Percentiles rank a stretch among this genome's conserved stretches.
Evolutionary conservation across 2,797 vertebrate species (phyloP).

Genomic region (Acrossocheilus fasciatus): DNA sequence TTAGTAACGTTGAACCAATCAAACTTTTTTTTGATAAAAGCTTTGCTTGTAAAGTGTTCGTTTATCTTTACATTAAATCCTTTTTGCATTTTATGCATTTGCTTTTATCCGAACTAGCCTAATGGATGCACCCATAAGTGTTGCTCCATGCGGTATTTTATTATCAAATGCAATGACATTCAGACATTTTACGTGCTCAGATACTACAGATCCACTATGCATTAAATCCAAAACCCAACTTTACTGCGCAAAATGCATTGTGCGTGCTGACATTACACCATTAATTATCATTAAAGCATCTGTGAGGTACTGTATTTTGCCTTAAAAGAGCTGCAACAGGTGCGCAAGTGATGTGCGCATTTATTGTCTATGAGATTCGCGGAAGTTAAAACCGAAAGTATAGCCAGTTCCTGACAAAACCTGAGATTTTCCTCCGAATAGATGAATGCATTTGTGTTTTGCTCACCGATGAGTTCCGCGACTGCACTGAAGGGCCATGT

Average conservation of each 20-base stretch:
- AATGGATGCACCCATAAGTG: too few species aligned
- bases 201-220: not conserved
- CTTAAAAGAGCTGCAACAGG: not conserved
- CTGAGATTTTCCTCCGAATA: too few species aligned
- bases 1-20: not conserved
- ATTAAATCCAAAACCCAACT: not conserved
- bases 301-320: not conserved
- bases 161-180: not conserved
- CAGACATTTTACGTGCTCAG: not conserved
- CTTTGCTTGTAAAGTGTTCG: not conserved
- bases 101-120: too few species aligned
- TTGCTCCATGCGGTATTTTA: not conserved
- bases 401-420: not conserved
- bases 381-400: slow-evolving; percentile 27
- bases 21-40: not conserved
- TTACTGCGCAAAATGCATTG: not conserved
- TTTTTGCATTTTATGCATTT: not conserved
- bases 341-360: not conserved
- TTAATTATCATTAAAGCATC: not conserved
- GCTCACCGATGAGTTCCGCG: slow-evolving; percentile 82
- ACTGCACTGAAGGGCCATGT: slow-evolving; percentile 86
- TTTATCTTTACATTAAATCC: not conserved
- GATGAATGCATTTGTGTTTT: not conserved
- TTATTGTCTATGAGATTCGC: not conserved
- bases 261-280: too few species aligned